Conservation (phyloP, 2,797 vertebrate species). For the Gallirallus australis region DNA sequence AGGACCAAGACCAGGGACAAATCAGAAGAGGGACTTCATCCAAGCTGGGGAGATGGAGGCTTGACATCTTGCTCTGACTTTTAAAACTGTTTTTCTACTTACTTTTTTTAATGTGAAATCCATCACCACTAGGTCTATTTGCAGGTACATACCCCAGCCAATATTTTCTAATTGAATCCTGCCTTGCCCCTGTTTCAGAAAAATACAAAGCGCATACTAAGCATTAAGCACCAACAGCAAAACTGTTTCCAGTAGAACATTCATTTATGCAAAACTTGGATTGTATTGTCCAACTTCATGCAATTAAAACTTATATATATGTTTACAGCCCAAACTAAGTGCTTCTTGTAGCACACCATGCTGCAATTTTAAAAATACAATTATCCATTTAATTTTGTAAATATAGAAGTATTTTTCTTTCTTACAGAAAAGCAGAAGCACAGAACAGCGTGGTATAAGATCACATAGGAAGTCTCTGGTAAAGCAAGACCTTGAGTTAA, state of each 20-base stretch:
- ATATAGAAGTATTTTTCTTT: not conserved
- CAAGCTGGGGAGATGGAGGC: too few species aligned
- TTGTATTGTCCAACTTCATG: not conserved
- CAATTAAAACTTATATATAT: not conserved
- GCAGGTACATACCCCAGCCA: not conserved
- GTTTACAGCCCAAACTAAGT: not conserved
- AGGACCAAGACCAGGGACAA: slow-evolving; percentile 11
- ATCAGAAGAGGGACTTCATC: not conserved
- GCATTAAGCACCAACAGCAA: not conserved
- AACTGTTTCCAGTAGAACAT: not conserved
- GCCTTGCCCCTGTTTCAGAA: not conserved
- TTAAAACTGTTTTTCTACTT: not conserved
- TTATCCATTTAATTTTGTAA: not conserved
- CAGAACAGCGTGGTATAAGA: not conserved
- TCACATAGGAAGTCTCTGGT: not conserved
- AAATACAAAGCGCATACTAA: not conserved
- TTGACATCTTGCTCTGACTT: not conserved
- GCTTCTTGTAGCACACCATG: not conserved
- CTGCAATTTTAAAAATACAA: accelerated
- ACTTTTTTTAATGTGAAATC: not conserved
- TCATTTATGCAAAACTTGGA: not conserved
- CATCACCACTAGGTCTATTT: not conserved
- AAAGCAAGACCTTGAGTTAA: not conserved
- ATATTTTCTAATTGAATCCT: not conserved
- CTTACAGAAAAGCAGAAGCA: not conserved